Base-by-base conservation (phyloP, 1,140 invertebrate genomes). In the Grapholita molesta region DNA sequence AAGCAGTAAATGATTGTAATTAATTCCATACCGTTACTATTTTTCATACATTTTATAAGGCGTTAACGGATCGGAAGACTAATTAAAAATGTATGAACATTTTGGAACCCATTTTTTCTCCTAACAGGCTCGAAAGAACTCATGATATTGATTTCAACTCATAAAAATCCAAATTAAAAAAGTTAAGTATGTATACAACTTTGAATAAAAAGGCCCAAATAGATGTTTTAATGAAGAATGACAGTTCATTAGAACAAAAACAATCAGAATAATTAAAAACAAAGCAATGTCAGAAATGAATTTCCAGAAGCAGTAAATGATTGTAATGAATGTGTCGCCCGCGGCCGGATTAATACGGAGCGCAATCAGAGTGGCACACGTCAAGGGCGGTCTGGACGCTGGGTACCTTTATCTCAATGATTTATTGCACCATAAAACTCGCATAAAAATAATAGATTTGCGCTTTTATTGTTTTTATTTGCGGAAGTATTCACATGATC, bases 351-450 rank as follows among this genome's bases (percentile, higher is more conserved):
- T 70, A 70, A 73, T 71, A 72, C 67, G 33, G 61, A 65, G 71
- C 52, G 64, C 76, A 75, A 76, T 76, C 72, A 74, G 75, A 72
- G 71, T 33, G 65, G 71, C 70, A 79, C 75, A 71, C 38, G 67
- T 79, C 77, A 77, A 67, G 64, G 23, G 30, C 32, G 25, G 6
- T 24, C 48, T 33, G 72, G 68, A 67, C 71, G 78, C 74, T 70
- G 70, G 76, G 79, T 80, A 82, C 72, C 76, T 77, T 83, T 85
- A 83, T 85, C 79, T 71, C 42, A 52, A 67, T 83, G 83, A 85
- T 85, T 85, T 83, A 83, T 80, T 69, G 69, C 64, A 69, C 73
- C 75, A 85, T 83, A 79, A 85, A 85, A 78, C 68, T 68, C 65
- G 69, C 65, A 68, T 57, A 77, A 83, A 82, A 83, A 83, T 83